These are phyloP conservation scores for Ophion slaviceki DNA, from an alignment of 2,888 invertebrate genomes.

Conservation along the genomic window DNA sequence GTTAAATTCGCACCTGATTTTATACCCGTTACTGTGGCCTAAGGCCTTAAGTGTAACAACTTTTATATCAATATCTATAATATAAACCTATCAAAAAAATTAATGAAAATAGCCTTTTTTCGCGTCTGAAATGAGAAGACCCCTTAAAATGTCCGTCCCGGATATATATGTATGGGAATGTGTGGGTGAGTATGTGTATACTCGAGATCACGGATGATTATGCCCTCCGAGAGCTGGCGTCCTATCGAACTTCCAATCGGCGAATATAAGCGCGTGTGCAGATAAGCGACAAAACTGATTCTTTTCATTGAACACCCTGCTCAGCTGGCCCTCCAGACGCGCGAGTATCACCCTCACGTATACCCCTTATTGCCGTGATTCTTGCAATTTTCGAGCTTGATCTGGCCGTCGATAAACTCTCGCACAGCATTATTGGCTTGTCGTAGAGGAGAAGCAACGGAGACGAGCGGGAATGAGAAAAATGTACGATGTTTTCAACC, in stretches of 20 bases:
- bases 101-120: no score
- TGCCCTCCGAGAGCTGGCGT: constrained; percentile 12
- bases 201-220: not conserved
- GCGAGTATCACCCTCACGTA: not conserved
- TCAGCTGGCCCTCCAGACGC: not conserved
- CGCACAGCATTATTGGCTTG: no score
- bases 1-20: no score
- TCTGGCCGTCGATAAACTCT: not conserved
- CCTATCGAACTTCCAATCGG: constrained; percentile 74
- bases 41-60: no score
- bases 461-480: not conserved
- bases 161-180: not conserved
- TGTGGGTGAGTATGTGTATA: not conserved
- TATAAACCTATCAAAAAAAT: no score
- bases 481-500: no score
- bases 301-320: constrained; percentile 35
- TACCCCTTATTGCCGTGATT: not conserved
- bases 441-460: no score
- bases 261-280: constrained; percentile 71
- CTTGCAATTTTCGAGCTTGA: constrained; percentile 16
- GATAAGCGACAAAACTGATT: constrained; percentile 40
- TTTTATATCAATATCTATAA: no score
- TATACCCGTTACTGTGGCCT: no score
- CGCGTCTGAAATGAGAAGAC: no score
- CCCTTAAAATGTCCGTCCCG: no score